Evolutionary conservation across 1,140 invertebrate genomes (phyloP), one percentile per base, ranked within the genome.

Genomic region (Caenorhabditis brenneri): DNA sequence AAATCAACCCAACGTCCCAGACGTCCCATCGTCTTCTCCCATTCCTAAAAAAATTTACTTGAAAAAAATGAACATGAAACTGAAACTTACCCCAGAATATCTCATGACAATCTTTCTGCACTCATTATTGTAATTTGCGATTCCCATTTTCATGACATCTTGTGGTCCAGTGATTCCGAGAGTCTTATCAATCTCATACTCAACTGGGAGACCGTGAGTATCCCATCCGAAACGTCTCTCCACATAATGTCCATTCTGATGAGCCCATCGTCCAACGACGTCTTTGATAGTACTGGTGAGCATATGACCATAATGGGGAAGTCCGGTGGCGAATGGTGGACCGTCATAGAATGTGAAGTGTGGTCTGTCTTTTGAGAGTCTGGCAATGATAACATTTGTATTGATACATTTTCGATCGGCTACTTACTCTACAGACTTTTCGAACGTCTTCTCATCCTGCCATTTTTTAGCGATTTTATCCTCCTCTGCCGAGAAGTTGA

Each of bases 1-100:
- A 99, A 99, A 93, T 99, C 97, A 91, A 99, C 99, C 98, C 98
- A 99, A 85, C 98, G 93, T 42, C 97, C 98, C 85, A 98, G 94
- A 88, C 97, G 92, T 0, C 93, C 93, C 31, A 99, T 94, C 80
- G 97, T 95, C 27, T 91, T 82, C 90, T 97, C 95, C 98, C 98
- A 99, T 85, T 99, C 96, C 81, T 82, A 58, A 36, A 39, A 3
- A 24, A 80, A 51, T 12, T 39, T 31, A 80, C 51, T 9, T 49
- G 22, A 49, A 39, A 82, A 3, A 6, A 5, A 6, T 42, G 5
- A 5, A 6, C 39, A 12, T n/a, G n/a, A n/a, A n/a, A n/a, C n/a
- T n/a, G n/a, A 6, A 19, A 49, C 33, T 65, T 16, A 82, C 81
- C 19, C 46, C 91, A 0, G 97, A 94, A 93, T 99, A 99, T 86